A percentile compares a stretch with the other conserved stretches of the same genome.
Evolutionary conservation across 1,140 invertebrate species (phyloP).

Genomic region (Ceratina japonica): DNA sequence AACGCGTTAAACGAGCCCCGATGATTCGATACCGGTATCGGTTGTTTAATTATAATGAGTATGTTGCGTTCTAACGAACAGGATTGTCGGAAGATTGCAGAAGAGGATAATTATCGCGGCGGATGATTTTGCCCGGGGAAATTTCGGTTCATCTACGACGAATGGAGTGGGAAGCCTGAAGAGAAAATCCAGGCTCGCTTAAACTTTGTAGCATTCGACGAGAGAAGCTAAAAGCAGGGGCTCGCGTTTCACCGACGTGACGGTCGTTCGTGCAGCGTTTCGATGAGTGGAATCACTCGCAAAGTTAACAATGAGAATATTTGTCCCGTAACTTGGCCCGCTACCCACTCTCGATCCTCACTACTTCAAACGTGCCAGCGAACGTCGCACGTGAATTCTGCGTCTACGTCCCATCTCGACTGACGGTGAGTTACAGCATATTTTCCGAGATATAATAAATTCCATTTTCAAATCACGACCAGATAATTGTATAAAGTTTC

Average conservation of each 20-base stretch:
- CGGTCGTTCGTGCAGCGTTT: not conserved
- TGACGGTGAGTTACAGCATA: not conserved
- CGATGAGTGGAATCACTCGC: conserved; percentile 15
- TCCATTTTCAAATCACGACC: not conserved
- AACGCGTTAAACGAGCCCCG: not conserved
- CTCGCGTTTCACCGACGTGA: conserved; percentile 2
- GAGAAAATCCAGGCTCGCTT: not conserved
- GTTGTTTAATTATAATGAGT: conserved; percentile 19
- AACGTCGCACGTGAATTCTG: not conserved
- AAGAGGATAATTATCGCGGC: not conserved
- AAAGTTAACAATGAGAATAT: conserved; percentile 21
- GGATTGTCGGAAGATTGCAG: not conserved
- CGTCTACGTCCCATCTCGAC: not conserved
- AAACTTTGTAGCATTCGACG: not conserved
- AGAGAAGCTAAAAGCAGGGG: not conserved
- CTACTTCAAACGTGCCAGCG: conserved; percentile 1
- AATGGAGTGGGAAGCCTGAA: not conserved
- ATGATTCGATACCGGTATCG: conserved; percentile 1
- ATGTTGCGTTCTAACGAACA: not conserved
- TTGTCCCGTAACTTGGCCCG: conserved; percentile 2
- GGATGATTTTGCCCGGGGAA: not conserved
- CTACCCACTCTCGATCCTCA: not conserved
- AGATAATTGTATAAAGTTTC: too few relatives aligned
- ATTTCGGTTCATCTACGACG: not conserved
- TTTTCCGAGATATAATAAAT: not conserved